Base-by-base conservation (phyloP, 2,797 vertebrate species). In the Molossus alvarezi region DNA sequence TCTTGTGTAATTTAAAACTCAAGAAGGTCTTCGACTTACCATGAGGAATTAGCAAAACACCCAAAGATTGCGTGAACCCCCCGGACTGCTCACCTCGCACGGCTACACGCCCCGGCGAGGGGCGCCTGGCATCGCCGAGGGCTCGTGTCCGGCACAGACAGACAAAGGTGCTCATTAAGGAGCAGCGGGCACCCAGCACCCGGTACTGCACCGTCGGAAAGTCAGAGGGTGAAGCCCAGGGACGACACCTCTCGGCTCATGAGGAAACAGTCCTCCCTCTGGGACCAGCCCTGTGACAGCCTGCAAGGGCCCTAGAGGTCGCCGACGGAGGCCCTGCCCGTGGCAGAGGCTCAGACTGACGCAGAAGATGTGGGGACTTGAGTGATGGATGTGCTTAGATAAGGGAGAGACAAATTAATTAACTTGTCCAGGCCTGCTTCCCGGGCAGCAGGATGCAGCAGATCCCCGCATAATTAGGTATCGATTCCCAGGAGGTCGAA, bases 391-490 rank as follows among this genome's bases (percentile, higher is more conserved):
- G 72, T 48, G 82, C 73, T 82, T 69, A 77, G 91, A 58, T 69
- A 95, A 85, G 89, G 29, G 89, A 93, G 88, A 96, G 96, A 77
- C 97, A 95, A 82, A 95, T 94, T 94, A 94, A 95, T 97, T 97
- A 96, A 96, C 95, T 80, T 94, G 93, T 93, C 97, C 93, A 92
- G 79, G 60, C 37, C 69, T 89, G 58, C 92, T 77, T 60, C 86
- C 67, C 79, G 58, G 79, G 86, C 20, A 69, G 79, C 83, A 86
- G 87, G 94, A 75, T n/a, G 87, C 87, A 82, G 67, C 86, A 89
- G 94, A 91, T 75, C 58, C 83, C n/a, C 86, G 90, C 94, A 91
- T 97, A 96, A 97, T 95, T 89, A 95, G 53, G 27, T 95, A 93
- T 96, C 71, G 95, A 96, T 96, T 93, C 92, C 71, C 64, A 55